Conservation (phyloP, 1,140 invertebrate species). For the Trachymyrmex septentrionalis region DNA sequence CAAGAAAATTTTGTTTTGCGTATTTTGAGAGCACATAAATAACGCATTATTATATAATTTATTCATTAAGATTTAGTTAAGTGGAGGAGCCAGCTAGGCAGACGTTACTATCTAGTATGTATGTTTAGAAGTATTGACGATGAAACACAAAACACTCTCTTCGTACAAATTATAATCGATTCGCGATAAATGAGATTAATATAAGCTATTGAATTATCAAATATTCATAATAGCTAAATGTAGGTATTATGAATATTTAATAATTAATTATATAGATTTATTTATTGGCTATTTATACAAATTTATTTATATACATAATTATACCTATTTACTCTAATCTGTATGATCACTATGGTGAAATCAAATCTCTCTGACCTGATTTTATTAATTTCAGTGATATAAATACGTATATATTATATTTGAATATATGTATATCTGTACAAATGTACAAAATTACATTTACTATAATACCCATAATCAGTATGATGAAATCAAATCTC, state of each 20-base stretch:
- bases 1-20: no score
- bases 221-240: neutral
- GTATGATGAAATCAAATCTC: no score
- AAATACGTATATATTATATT: no score
- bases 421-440: no score
- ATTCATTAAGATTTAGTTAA: no score
- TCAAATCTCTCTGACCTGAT: neutral
- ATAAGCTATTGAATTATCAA: neutral
- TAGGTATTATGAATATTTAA: neutral
- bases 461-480: no score
- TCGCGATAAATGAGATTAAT: neutral
- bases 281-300: neutral
- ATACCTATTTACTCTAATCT: neutral
- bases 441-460: no score
- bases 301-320: conserved; percentile 2
- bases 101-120: neutral
- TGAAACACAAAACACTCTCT: neutral
- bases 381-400: neutral
- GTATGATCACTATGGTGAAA: neutral
- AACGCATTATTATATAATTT: no score
- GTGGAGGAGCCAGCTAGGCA: no score
- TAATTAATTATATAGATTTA: neutral
- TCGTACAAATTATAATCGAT: neutral
- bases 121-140: neutral
- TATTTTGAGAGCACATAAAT: no score